phyloP scores from a whole-genome alignment of 1,140 invertebrate genomes.

The Drosophila paulistorum region DNA sequence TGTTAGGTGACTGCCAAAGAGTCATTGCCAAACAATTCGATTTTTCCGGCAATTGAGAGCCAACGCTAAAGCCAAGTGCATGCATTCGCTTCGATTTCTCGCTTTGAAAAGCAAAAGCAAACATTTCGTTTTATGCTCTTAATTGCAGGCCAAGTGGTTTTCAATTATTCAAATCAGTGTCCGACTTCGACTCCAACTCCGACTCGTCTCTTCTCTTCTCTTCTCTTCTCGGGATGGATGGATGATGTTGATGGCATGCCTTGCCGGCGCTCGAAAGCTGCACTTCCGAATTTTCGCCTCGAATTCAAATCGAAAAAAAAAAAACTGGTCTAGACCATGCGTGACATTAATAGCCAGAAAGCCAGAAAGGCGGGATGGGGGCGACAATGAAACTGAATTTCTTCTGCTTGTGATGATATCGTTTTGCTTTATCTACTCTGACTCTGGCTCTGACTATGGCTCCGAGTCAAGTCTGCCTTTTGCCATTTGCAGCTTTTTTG shows the following conservation, averaged over 20 bases:
- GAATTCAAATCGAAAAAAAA: not conserved
- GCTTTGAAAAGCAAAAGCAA: conserved; percentile 63
- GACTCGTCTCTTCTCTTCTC: conserved; percentile 21
- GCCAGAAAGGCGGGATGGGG: conserved; percentile 37
- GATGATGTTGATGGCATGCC: conserved; percentile 16
- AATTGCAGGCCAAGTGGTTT: conserved; percentile 76
- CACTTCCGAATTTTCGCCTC: conserved; percentile 53
- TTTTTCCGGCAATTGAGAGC: conserved; percentile 67
- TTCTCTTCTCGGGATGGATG: conserved; percentile 37
- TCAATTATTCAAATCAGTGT: conserved; percentile 75
- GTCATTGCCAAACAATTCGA: conserved; percentile 48
- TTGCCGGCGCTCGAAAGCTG: conserved; percentile 31
- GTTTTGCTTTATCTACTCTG: conserved; percentile 51
- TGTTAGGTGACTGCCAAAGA: conserved; percentile 36
- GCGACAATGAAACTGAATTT: conserved; percentile 60
- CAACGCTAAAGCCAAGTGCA: conserved; percentile 24
- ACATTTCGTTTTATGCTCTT: conserved; percentile 75
- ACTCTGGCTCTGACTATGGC: not conserved
- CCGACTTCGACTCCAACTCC: not conserved
- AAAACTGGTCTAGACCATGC: conserved; percentile 67
- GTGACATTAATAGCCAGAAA: conserved; percentile 51
- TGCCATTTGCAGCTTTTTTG: conserved; percentile 54
- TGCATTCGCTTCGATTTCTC: conserved; percentile 51
- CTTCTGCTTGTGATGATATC: conserved; percentile 65
- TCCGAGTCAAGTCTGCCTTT: conserved; percentile 53